These are phyloP conservation scores for Morelia viridis DNA, from an alignment of 2,797 vertebrate species.

Conservation along the genomic window DNA sequence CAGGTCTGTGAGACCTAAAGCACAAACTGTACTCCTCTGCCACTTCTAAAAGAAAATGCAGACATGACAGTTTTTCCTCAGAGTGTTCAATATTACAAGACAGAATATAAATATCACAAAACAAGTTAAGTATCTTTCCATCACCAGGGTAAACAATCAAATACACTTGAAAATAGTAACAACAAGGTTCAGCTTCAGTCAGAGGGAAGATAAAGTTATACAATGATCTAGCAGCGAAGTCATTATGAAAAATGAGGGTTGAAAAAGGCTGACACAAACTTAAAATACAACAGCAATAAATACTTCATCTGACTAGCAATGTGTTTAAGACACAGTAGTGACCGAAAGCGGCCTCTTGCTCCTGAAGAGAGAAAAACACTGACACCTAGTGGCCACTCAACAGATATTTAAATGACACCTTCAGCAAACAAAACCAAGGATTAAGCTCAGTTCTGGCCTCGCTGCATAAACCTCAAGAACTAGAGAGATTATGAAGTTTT, in stretches of 20 bases:
- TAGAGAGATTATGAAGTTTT: constrained; percentile 23
- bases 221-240: constrained; percentile 66
- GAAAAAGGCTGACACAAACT: constrained; percentile 72
- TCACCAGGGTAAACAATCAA: constrained; percentile 70
- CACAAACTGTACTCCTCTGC: constrained; percentile 51
- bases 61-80: constrained; percentile 66
- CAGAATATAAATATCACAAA: constrained; percentile 71
- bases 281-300: constrained; percentile 75
- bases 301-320: constrained; percentile 71
- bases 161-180: constrained; percentile 68
- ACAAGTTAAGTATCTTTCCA: constrained; percentile 70
- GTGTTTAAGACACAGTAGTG: constrained; percentile 69
- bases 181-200: constrained; percentile 63
- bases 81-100: constrained; percentile 65
- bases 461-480: background rate
- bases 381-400: constrained; percentile 72
- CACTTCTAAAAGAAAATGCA: constrained; percentile 62
- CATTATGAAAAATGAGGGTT: constrained; percentile 72
- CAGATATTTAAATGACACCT: background rate
- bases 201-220: constrained; percentile 71
- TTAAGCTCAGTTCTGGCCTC: background rate
- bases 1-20: constrained; percentile 55
- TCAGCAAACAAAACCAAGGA: background rate
- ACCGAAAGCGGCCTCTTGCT: constrained; percentile 64
- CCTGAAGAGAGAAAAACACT: constrained; percentile 60